Percentiles rank a stretch among this genome's conserved stretches.
These are phyloP conservation scores for Macrostomum lignano DNA, from an alignment of 1,140 invertebrate species.

Conservation along the genomic window DNA sequence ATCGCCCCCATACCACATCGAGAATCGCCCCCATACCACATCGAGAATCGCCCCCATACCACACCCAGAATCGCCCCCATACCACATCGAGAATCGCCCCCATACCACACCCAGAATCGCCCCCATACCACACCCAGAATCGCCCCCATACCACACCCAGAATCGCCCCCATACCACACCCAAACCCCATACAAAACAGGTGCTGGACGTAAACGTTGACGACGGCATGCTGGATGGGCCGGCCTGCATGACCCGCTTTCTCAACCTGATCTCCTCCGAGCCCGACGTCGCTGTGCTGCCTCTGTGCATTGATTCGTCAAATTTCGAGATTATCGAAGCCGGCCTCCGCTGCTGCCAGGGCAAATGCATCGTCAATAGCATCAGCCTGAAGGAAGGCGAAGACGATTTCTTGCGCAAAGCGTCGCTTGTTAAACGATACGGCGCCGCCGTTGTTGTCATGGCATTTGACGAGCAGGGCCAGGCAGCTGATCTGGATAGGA, in stretches of 20 bases:
- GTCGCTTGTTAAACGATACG: conserved; percentile 29
- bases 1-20: no score
- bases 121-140: no score
- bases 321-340: conserved; percentile 33
- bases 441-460: conserved; percentile 34
- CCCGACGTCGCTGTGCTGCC: conserved; percentile 35
- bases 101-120: no score
- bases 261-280: conserved; percentile 34
- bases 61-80: no score
- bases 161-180: no score
- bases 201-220: conserved; percentile 38
- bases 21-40: no score
- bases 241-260: conserved; percentile 33
- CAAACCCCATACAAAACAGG: no score
- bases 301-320: conserved; percentile 35
- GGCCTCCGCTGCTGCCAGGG: conserved; percentile 36
- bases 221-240: conserved; percentile 36
- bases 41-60: no score
- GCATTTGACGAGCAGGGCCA: conserved; percentile 31
- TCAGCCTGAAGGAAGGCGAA: conserved; percentile 36
- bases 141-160: no score
- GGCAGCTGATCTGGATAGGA: conserved; percentile 31
- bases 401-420: conserved; percentile 32
- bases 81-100: no score
- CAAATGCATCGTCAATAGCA: conserved; percentile 36